Evolutionary conservation across 1,140 invertebrate species (phyloP), one percentile per base, ranked within the genome.

Genomic region (Phthorimaea operculella): DNA sequence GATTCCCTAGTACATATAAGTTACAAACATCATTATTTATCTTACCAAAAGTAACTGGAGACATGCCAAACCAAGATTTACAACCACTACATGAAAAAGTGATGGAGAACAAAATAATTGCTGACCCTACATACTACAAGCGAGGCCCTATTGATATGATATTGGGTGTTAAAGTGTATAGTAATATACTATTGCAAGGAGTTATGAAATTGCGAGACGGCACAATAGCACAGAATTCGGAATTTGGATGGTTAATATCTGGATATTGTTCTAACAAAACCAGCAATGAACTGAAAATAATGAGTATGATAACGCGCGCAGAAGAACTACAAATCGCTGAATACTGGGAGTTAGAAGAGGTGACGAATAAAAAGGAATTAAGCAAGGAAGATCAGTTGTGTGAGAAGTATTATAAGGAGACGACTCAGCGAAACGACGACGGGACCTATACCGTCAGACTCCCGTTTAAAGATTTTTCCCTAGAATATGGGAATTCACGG

Each of bases 71-170:
- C 4, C 51, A 52, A 39, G 17, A 52, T 15, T 1, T 52, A 3
- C 10, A 52, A 2, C 51, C n/a, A 39, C n/a, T 39, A 12, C 15
- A 36, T 14, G 8, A 33, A 1, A 14, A 14, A 33, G 2, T 6
- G n/a, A 52, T 39, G 4, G 11, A 52, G 12, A 34, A 36, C 18
- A 39, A 14, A n/a, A 33, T 52, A 9, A 51, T 52, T 36, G 51
- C 51, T 9, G 51, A 52, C 51, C 51, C 51, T 39, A 52, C 33
- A n/a, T 52, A 52, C 12, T 16, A 52, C 34, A 52, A 52, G 17
- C 51, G 33, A 5, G 51, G 51, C 14, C 33, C 33, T 5, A 39
- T 52, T 36, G 51, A 52, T 34, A 52, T n/a, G 36, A 14, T 16
- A 39, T 36, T 39, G 36, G 14, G 51, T 33, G 12, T 12, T 17